phyloP scores from a whole-genome alignment of 2,888 invertebrate genomes.

The Chymomyza amoena region DNA sequence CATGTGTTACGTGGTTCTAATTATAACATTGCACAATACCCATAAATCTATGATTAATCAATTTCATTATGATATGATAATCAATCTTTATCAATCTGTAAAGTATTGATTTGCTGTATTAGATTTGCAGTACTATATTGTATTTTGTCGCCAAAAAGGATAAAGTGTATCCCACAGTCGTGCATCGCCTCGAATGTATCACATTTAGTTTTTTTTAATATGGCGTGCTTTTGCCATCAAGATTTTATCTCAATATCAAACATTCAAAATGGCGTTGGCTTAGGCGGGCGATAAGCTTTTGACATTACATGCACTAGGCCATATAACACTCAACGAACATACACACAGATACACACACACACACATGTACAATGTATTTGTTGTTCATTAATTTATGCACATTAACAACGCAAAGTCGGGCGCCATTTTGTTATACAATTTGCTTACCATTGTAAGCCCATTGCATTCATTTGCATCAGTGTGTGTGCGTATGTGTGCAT shows the following conservation, averaged over 20 bases:
- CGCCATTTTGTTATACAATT: conserved; percentile 29
- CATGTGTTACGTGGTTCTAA: too few relatives aligned
- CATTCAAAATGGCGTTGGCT: conserved; percentile 58
- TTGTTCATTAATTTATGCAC: conserved; percentile 64
- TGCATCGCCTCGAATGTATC: too few relatives aligned
- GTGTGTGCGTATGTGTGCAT: neutral
- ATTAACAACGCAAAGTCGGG: conserved; percentile 58
- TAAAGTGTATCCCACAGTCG: too few relatives aligned
- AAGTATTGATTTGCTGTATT: too few relatives aligned
- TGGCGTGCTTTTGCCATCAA: conserved; percentile 21
- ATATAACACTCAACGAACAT: conserved; percentile 1
- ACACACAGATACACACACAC: conserved; percentile 5
- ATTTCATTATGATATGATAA: too few relatives aligned
- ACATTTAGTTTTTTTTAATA: conserved; percentile 38
- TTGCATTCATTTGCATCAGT: neutral
- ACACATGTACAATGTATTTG: neutral
- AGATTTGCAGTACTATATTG: too few relatives aligned
- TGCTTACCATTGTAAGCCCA: neutral
- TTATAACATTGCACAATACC: too few relatives aligned
- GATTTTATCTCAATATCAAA: conserved; percentile 27
- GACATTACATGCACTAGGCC: conserved; percentile 20
- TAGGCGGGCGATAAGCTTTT: conserved; percentile 56
- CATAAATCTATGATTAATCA: too few relatives aligned
- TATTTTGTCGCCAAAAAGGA: too few relatives aligned
- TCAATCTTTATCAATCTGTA: too few relatives aligned